phyloP scores from a whole-genome alignment of 92 coral and sea anemone species.

The Scolanthus callimorphus region DNA sequence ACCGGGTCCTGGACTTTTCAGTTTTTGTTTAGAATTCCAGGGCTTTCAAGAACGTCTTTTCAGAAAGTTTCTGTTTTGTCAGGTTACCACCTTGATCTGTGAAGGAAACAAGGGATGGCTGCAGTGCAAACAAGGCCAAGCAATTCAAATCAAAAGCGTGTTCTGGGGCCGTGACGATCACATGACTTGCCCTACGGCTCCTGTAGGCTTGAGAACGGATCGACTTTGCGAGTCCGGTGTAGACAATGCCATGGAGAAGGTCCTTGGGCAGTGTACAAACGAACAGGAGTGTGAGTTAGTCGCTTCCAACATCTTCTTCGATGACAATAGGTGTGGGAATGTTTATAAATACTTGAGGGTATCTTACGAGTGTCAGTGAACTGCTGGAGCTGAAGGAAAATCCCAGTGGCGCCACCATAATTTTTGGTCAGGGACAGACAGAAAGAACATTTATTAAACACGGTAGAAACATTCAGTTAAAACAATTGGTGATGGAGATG shows the following conservation, averaged over 20 bases:
- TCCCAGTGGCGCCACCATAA: too few species aligned
- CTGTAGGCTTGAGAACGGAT: constrained; percentile 86
- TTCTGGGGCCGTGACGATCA: constrained; percentile 99
- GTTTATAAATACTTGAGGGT: constrained; percentile 95
- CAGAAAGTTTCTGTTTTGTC: constrained; percentile 9
- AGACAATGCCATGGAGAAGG: constrained; percentile 74
- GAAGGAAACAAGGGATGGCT: constrained; percentile 99
- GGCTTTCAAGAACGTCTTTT: too few species aligned
- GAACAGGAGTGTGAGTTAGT: constrained; percentile 99
- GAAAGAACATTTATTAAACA: too few species aligned
- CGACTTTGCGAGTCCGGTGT: constrained; percentile 82
- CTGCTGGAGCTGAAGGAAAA: too few species aligned
- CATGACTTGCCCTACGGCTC: constrained; percentile 96
- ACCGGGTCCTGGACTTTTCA: too few species aligned
- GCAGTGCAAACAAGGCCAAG: constrained; percentile 98
- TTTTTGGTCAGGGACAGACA: too few species aligned
- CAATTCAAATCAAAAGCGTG: constrained; percentile 86
- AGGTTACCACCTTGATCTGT: constrained; percentile 99
- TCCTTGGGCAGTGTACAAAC: constrained; percentile 95
- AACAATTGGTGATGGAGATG: too few species aligned
- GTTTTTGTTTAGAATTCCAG: too few species aligned
- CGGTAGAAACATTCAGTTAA: too few species aligned
- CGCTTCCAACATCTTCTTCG: constrained; percentile 99
- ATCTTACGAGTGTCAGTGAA: constrained; percentile 99
- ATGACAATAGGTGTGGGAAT: constrained; percentile 96